A percentile compares a stretch with the other conserved stretches of the same genome.
phyloP scores from a whole-genome alignment of 2,113 vertebrate species.

The Sapayoa aenigma region DNA sequence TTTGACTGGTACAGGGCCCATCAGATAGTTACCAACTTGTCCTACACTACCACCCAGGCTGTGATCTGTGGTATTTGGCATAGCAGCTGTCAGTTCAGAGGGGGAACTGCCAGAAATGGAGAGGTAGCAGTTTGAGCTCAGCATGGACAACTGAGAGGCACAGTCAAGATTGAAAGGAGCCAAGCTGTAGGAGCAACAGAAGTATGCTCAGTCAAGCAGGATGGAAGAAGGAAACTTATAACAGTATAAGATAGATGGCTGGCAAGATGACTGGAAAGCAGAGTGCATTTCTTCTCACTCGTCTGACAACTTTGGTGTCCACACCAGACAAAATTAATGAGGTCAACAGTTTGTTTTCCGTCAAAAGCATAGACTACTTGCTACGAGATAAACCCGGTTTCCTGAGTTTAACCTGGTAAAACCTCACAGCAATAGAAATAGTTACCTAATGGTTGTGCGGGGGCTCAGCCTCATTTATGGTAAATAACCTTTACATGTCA shows the following conservation, averaged over 20 bases:
- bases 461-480: neutral
- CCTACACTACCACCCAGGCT: accelerated
- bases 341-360: neutral
- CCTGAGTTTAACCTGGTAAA: neutral
- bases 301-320: neutral
- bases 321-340: neutral
- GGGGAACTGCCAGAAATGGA: neutral
- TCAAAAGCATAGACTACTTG: neutral
- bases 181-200: neutral
- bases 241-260: neutral
- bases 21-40: neutral
- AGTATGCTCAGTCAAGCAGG: neutral
- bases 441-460: neutral
- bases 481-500: neutral
- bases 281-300: neutral
- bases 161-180: neutral
- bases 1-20: neutral
- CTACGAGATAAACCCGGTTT: neutral
- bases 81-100: neutral
- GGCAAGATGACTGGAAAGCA: neutral
- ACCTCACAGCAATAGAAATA: neutral
- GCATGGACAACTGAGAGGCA: neutral
- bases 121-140: neutral
- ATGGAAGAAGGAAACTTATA: neutral
- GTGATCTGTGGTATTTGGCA: neutral